Base-by-base conservation (phyloP, 2,888 invertebrate genomes). In the Balanococcus diminutus region DNA sequence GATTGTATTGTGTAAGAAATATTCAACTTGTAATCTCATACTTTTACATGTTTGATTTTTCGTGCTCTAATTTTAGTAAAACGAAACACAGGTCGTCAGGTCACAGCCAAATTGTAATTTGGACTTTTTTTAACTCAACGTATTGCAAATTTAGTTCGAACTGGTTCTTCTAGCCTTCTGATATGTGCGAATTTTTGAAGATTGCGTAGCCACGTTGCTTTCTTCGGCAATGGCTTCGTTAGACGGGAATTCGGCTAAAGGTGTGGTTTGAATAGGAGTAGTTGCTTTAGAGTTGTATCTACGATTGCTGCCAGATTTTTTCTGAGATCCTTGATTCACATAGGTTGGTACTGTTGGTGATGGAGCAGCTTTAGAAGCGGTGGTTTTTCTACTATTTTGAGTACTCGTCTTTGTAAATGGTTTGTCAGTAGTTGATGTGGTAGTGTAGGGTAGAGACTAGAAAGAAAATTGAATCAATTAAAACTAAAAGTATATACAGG, bases 241-340 rank as follows among this genome's bases (percentile, higher is more conserved):
- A 3, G 28, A 25, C 32, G 81, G 16, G 1, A 16, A n/a, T n/a
- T n/a, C 9, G 0, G 85, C 31, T 28, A 67, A 28, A 25, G 61
- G 61, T 28, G 61, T 56, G 8, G 86, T 86, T 14, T 79, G 42
- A 2, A 36, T 11, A 1, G 42, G 46, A 11, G 32, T 19, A 25
- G 16, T 51, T 9, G 86, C 56, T 61, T 86, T 86, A 1, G 25
- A 8, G 22, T 86, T 86, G 14, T 81, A 81, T 8, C 86, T 39
- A 19, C 86, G 86, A 81, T 25, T 86, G 16, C 39, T 2, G 0
- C 56, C 19, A 2, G 81, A 36, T 56, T 86, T 86, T 51, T 86
- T 86, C 32, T 46, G 81, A 56, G 56, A 81, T 79, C 81, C 86
- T 31, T 86, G 79, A 25, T 86, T 51, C n/a, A n/a, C n/a, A n/a